Base-by-base conservation (phyloP, 2,113 vertebrate genomes). In the Hemibagrus wyckioides region DNA sequence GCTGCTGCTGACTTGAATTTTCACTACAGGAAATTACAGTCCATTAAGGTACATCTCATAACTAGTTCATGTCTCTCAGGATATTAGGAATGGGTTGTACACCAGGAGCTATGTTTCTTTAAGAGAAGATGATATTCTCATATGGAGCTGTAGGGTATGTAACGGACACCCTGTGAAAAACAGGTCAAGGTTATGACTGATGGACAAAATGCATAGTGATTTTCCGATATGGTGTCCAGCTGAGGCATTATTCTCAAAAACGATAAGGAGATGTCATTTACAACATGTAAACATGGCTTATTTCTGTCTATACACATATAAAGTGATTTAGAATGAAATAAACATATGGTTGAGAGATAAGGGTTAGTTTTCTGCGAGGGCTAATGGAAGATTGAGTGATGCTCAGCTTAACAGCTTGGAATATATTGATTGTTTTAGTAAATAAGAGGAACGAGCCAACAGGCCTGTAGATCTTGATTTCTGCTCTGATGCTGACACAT, bases 211-310 rank as follows among this genome's bases (percentile, higher is more conserved):
- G 19, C 23, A 57, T 19, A 56, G 15, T 85, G 59, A 39, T 23
- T 80, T 52, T 80, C 56, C n/a, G 36, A 80, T 76, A 65, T 52
- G 75, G 19, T 50, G 75, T 80, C 84, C 76, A 85, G 75, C n/a
- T 65, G 75, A 85, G 57, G 59, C 23, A 65, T 25, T 48, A 30
- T 61, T 41, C 13, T 85, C 54, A 41, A 54, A 82, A 48, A 10
- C 21, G 48, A 71, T 23, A 69, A 71, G 67, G 30, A 39, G 65
- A 56, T 39, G 19, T 54, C 48, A 54, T 77, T 77, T 77, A 77
- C 44, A 50, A 15, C 73, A 56, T 77, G 6, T 77, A 30, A 50
- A 50, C 1, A 30, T 50, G 28, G 25, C 15, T 10, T 71, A 3
- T 71, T 21, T 36, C 19, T 36, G 3, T 65, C 14, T 63, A 1